Percentiles rank a stretch among this genome's conserved stretches.
These are phyloP conservation scores for Rhagium mordax DNA, from an alignment of 2,888 invertebrate species.

Conservation along the genomic window DNA sequence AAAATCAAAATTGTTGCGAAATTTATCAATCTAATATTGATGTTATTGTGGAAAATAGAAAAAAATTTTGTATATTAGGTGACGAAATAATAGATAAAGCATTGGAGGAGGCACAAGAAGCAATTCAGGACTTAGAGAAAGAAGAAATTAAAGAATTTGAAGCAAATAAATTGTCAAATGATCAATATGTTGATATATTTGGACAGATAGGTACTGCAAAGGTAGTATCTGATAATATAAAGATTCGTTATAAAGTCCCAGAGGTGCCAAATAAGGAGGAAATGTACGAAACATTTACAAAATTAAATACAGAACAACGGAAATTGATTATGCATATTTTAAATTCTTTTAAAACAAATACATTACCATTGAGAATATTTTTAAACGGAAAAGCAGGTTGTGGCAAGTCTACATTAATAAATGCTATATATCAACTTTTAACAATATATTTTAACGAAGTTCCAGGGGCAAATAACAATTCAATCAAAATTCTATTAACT, in stretches of 20 bases:
- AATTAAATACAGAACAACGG: background rate
- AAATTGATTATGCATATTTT: constrained; percentile 7
- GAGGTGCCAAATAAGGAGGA: background rate
- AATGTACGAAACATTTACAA: background rate
- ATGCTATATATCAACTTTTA: constrained; percentile 18
- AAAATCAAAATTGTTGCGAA: constrained; percentile 8
- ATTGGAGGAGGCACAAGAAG: background rate
- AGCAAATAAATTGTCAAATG: background rate
- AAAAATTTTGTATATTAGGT: constrained; percentile 23
- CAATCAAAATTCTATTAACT: constrained; percentile 29
- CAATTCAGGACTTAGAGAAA: background rate
- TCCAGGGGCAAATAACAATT: constrained; percentile 28
- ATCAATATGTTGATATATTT: too few species aligned
- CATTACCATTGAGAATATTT: background rate
- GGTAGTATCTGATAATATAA: background rate
- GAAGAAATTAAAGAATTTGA: background rate
- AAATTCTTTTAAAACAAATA: background rate
- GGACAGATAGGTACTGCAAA: too few species aligned
- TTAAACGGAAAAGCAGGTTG: constrained; percentile 19
- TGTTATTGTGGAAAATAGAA: background rate
- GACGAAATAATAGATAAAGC: constrained; percentile 29
- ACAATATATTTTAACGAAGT: constrained; percentile 27
- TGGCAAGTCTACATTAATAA: constrained; percentile 24
- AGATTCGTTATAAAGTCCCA: background rate
- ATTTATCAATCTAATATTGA: background rate